Evolutionary conservation across 2,113 vertebrate genomes (phyloP).

Genomic region (Elephas maximus): DNA sequence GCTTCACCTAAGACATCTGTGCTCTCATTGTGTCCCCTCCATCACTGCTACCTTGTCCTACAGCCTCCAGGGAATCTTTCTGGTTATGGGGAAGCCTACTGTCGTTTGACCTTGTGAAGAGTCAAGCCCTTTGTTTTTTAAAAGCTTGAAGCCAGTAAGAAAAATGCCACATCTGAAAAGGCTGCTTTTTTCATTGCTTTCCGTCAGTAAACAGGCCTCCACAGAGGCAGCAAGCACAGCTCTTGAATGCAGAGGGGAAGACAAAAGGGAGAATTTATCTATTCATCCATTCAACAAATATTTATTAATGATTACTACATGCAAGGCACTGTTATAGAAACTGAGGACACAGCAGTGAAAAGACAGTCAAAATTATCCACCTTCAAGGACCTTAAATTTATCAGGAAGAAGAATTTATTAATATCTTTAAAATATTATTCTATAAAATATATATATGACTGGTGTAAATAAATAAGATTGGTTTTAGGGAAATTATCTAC

Average conservation of each 20-base stretch:
- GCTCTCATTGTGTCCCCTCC: background rate
- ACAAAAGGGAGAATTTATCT: background rate
- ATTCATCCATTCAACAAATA: too few relatives aligned
- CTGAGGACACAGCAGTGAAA: background rate
- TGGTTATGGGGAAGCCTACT: background rate
- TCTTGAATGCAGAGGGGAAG: background rate
- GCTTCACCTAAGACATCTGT: background rate
- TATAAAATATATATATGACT: background rate
- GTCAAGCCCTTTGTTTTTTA: background rate
- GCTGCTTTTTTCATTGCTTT: background rate
- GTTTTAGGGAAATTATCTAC: background rate
- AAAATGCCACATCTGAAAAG: background rate
- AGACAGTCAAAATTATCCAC: background rate
- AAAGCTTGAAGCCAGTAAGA: background rate
- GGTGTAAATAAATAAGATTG: background rate
- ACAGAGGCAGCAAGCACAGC: background rate
- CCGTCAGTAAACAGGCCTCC: background rate
- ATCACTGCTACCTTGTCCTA: background rate
- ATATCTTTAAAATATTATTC: background rate
- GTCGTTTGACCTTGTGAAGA: background rate
- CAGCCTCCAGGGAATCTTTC: background rate
- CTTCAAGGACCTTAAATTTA: background rate
- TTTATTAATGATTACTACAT: too few relatives aligned
- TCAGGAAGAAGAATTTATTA: background rate
- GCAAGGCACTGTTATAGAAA: background rate